Percentiles rank a stretch among this genome's conserved stretches.
Evolutionary conservation across 2,888 invertebrate species (phyloP).

Genomic region (Branchipolynoe longqiensis): DNA sequence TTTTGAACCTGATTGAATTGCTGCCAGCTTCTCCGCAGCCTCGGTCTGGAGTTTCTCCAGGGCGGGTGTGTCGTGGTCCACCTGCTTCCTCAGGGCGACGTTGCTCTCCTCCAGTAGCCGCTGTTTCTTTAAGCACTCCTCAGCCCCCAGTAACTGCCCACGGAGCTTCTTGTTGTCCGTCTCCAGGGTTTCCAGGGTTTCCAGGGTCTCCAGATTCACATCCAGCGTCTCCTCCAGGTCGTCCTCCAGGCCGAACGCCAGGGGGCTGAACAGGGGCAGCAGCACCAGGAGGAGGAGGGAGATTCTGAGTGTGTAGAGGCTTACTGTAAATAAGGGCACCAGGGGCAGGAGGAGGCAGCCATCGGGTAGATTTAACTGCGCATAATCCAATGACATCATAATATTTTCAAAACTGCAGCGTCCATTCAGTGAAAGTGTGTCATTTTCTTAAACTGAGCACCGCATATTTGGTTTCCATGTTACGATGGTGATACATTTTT

Average conservation of each 20-base stretch:
- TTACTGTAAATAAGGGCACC: too few relatives aligned
- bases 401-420: too few relatives aligned
- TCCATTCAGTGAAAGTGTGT: too few relatives aligned
- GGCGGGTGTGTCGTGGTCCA: conserved; percentile 11
- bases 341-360: too few relatives aligned
- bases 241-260: not conserved
- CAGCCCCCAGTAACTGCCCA: not conserved
- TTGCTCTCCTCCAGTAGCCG: not conserved
- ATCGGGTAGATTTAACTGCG: too few relatives aligned
- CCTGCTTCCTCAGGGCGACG: not conserved
- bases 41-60: not conserved
- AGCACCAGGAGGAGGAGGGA: not conserved
- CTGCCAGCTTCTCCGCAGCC: not conserved
- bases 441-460: too few relatives aligned
- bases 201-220: too few relatives aligned
- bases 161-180: not conserved
- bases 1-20: not conserved
- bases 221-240: not conserved
- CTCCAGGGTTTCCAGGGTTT: not conserved
- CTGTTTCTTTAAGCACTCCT: not conserved
- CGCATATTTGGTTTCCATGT: too few relatives aligned
- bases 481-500: too few relatives aligned
- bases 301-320: not conserved
- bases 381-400: too few relatives aligned
- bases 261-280: not conserved